A percentile compares a stretch with the other conserved stretches of the same genome.
phyloP scores from a whole-genome alignment of 1,140 invertebrate species.

The Phenacoccus solenopsis region DNA sequence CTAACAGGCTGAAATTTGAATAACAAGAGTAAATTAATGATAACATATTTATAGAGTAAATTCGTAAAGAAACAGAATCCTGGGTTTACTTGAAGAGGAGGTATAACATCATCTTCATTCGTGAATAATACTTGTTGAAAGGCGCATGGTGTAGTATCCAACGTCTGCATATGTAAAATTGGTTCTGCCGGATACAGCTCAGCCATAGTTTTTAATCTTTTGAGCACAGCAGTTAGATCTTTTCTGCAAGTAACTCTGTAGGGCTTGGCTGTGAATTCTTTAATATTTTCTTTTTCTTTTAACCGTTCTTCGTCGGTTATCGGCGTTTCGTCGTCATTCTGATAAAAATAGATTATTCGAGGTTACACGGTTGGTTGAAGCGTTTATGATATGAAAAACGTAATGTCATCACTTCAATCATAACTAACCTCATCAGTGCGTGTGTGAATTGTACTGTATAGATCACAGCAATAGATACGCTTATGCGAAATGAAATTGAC shows the following conservation, averaged over 20 bases:
- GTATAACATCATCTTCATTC: background rate
- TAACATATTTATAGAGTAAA: too few species aligned
- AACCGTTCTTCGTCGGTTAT: background rate
- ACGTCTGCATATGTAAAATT: background rate
- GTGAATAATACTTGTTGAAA: background rate
- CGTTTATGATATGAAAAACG: background rate
- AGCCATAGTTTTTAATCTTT: background rate
- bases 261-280: conserved; percentile 5
- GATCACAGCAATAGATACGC: conserved; percentile 49
- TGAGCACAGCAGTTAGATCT: background rate
- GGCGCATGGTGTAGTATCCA: background rate
- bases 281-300: background rate
- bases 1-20: background rate
- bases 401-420: background rate
- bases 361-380: too few species aligned
- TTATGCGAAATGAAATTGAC: conserved; percentile 76
- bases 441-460: background rate
- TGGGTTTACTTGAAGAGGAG: background rate
- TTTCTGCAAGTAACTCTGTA: background rate
- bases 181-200: background rate
- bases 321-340: background rate
- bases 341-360: background rate
- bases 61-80: background rate
- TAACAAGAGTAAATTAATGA: background rate
- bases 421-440: background rate